phyloP scores from a whole-genome alignment of 2,888 invertebrate species.

The Arge pagana region DNA sequence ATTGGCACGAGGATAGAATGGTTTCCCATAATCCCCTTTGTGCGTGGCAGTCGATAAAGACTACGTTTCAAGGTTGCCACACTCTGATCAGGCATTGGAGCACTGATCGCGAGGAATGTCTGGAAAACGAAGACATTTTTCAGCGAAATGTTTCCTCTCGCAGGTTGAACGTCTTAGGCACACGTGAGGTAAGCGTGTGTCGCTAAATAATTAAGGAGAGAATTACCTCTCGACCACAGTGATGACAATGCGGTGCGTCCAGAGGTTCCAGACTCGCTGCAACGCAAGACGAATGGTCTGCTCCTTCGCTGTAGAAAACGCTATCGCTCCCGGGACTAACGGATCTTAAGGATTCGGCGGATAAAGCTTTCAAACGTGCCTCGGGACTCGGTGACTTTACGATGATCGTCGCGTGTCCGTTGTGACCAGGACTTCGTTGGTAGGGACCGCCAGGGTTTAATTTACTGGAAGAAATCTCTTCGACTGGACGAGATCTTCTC shows the following conservation, averaged over 20 bases:
- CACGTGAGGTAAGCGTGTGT: background rate
- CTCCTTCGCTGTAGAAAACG: conserved; percentile 84
- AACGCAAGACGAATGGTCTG: conserved; percentile 60
- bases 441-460: conserved; percentile 53
- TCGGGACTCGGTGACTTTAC: conserved; percentile 59
- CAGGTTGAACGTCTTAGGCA: too few species aligned
- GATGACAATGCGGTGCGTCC: conserved; percentile 70
- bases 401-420: conserved; percentile 44
- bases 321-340: conserved; percentile 90
- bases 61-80: too few species aligned
- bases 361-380: conserved; percentile 74
- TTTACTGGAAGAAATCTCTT: conserved; percentile 59
- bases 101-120: too few species aligned
- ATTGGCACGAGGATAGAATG: too few species aligned
- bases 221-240: conserved; percentile 82
- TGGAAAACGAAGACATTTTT: too few species aligned
- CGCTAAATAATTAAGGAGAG: conserved; percentile 60
- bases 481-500: conserved; percentile 65
- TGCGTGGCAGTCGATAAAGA: too few species aligned
- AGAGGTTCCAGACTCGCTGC: conserved; percentile 34
- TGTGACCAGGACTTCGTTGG: conserved; percentile 58
- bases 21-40: too few species aligned
- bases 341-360: conserved; percentile 85
- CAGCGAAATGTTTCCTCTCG: too few species aligned
- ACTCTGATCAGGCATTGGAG: too few species aligned